Base-by-base conservation (phyloP, 2,888 invertebrate species). In the Diadegma fenestrale region DNA sequence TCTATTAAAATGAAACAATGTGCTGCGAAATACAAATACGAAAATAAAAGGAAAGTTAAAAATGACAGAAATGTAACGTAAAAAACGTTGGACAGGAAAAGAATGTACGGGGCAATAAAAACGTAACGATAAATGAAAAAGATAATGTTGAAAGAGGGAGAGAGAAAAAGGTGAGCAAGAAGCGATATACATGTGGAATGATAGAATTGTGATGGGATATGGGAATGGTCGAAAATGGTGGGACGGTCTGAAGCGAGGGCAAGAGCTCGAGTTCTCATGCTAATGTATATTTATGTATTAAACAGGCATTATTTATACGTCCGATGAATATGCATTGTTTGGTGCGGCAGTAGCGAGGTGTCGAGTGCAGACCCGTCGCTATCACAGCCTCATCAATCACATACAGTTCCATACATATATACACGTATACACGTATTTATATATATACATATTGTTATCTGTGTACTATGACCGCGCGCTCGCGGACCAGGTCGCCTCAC, bases 321-420 rank as follows among this genome's bases (percentile, higher is more conserved):
- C 90, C 92, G 92, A 93, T 93, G 93, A 93, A 93, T 93, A 93
- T 93, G 93, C 93, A 93, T 93, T 93, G 93, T 93, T 93, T 90
- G 91, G 92, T 84, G 85, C 90, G 91, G 91, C 91, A 91, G 92
- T 93, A 91, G 92, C 92, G 92, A 93, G 92, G 92, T 93, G 93
- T 93, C 93, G 92, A 93, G 93, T 92, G 92, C 93, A 93, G 93
- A 92, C 93, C 92, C 93, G 93, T 93, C 93, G 93, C 93, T 93
- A 93, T 93, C 93, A 93, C 93, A 91, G 92, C 92, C 93, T 93
- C 93, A 93, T 93, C 93, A 93, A 93, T 93, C 93, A 93, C 92
- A 90, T 91, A 91, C 93, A 93, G 93, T 91, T 88, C 90, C 89
- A 89, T 87, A 33, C 54, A 81, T 30, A 63, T 30, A n/a, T 22